A percentile compares a stretch with the other conserved stretches of the same genome.
Conservation (phyloP, 2,113 vertebrate genomes). For the Apus apus region DNA sequence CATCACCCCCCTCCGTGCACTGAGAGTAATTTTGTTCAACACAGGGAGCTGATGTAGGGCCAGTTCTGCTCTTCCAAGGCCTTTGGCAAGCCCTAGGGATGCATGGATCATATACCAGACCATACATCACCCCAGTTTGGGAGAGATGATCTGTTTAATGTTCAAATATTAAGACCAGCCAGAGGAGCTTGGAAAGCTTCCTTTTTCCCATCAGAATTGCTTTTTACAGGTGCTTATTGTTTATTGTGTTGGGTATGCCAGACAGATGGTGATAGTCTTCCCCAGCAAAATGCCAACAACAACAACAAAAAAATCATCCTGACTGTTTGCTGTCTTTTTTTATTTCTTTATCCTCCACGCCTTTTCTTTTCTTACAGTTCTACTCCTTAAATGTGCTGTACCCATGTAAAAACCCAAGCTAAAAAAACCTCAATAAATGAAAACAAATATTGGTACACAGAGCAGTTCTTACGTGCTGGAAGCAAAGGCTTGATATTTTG, state of each 20-base stretch:
- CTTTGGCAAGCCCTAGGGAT: not conserved
- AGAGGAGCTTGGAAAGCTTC: not conserved
- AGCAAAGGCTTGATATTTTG: constrained; percentile 30
- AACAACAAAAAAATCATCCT: not conserved
- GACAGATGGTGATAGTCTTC: constrained; percentile 6
- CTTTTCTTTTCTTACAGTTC: constrained; percentile 50
- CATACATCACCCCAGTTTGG: not conserved
- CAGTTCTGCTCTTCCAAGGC: not conserved
- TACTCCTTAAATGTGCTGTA: constrained; percentile 54
- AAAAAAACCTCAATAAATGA: constrained; percentile 70
- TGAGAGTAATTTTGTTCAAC: fast-evolving
- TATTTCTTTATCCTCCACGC: not conserved
- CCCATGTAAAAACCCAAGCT: constrained; percentile 70
- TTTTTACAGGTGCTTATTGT: constrained; percentile 23
- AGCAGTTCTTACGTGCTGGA: constrained; percentile 52
- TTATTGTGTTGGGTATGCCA: not conserved
- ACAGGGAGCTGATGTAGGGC: not conserved
- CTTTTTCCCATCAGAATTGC: not conserved
- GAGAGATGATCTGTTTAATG: not conserved
- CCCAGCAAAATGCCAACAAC: constrained; percentile 25
- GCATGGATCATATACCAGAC: not conserved
- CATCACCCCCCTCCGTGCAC: not conserved
- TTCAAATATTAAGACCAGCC: not conserved
- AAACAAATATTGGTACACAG: constrained; percentile 15
- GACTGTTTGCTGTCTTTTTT: constrained; percentile 15